Evolutionary conservation across 30 jellyfish, hydroid and myxozoan species (phyloP).

Genomic region (Aurelia sp.): DNA sequence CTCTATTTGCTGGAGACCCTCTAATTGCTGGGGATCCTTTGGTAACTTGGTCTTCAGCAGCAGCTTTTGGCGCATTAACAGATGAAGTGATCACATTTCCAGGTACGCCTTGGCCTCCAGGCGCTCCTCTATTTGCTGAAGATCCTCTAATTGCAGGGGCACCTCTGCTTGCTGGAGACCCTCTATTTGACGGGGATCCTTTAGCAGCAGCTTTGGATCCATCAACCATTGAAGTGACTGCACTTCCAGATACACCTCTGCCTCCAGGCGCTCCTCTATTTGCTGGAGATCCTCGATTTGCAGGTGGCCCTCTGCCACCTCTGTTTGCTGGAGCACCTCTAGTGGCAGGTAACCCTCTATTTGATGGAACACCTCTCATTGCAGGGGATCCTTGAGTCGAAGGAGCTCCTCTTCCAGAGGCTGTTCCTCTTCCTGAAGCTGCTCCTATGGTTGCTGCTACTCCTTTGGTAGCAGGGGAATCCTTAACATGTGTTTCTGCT

Average conservation of each 20-base stretch:
- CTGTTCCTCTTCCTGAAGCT: neutral
- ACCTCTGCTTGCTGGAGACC: constrained; percentile 8
- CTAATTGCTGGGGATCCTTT: constrained; percentile 37
- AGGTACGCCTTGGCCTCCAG: constrained; percentile 23
- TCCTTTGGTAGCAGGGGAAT: neutral
- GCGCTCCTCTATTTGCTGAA: constrained; percentile 38
- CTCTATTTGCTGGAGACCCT: constrained; percentile 34
- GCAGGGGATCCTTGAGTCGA: neutral
- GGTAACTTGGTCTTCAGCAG: neutral
- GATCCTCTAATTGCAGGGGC: constrained; percentile 4
- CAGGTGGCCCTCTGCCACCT: constrained; percentile 16
- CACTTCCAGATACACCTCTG: neutral
- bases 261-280: constrained; percentile 40
- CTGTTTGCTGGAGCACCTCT: constrained; percentile 14
- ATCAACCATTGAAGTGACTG: no score
- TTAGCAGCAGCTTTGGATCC: no score
- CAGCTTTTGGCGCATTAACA: neutral
- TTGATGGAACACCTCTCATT: neutral
- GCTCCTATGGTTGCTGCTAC: constrained; percentile 1
- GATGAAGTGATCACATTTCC: neutral
- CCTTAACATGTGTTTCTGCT: neutral
- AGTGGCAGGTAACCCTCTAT: constrained; percentile 8
- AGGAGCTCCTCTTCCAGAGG: neutral
- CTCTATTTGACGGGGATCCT: neutral
- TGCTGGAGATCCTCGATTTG: constrained; percentile 14